phyloP scores from a whole-genome alignment of 1,140 invertebrate genomes.

The Caenorhabditis briggsae region DNA sequence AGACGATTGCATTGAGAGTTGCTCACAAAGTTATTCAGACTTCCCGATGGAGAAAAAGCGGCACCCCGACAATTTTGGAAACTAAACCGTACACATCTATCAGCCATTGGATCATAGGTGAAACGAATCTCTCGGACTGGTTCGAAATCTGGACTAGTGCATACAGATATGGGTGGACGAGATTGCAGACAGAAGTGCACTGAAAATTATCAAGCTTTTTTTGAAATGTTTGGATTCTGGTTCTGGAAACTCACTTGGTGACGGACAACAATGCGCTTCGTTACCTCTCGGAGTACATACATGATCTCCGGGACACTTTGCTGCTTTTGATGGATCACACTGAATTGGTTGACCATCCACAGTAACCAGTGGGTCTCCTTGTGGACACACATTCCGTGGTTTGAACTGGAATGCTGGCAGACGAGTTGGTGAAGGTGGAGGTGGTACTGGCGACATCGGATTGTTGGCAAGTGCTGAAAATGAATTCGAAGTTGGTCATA shows the following conservation, averaged over 20 bases:
- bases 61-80: conserved; percentile 40
- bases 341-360: conserved; percentile 36
- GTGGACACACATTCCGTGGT: conserved; percentile 48
- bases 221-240: no score
- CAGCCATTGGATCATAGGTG: conserved; percentile 57
- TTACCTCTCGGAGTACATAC: conserved; percentile 54
- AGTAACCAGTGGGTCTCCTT: conserved; percentile 51
- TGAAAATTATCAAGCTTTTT: not conserved
- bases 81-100: conserved; percentile 54
- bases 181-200: conserved; percentile 59
- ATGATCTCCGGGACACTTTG: conserved; percentile 48
- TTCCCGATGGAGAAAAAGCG: conserved; percentile 13
- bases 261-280: conserved; percentile 52
- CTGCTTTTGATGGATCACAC: conserved; percentile 39
- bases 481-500: not conserved
- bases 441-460: conserved; percentile 24
- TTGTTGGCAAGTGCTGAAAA: conserved; percentile 58
- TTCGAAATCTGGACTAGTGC: not conserved
- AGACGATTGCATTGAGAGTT: conserved; percentile 57
- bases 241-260: conserved; percentile 10
- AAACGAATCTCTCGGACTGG: conserved; percentile 60
- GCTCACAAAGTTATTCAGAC: conserved; percentile 51
- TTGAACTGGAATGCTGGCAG: conserved; percentile 33
- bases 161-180: conserved; percentile 58
- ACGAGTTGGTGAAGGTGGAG: not conserved